Evolutionary conservation across 35 echinoderm and acorn worm species (phyloP).

Genomic region (Amphiura filiformis): DNA sequence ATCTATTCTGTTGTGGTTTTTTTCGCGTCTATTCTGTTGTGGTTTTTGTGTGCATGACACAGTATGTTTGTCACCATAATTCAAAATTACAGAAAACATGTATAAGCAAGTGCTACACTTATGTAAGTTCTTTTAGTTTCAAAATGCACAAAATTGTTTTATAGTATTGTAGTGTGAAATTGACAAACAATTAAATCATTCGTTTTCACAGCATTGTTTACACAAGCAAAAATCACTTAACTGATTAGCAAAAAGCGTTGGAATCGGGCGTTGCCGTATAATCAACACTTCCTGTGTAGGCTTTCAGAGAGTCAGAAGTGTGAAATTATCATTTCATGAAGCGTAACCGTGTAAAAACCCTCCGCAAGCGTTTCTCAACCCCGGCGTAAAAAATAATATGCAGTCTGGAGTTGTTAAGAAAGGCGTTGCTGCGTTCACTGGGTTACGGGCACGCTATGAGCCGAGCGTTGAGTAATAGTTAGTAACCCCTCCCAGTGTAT

Average conservation of each 20-base stretch:
- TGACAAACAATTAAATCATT: too few species aligned
- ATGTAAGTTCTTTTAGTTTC: too few species aligned
- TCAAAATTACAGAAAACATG: too few species aligned
- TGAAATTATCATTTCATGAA: slow-evolving; percentile 3
- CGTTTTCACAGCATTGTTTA: not conserved
- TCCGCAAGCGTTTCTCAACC: not conserved
- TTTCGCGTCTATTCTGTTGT: too few species aligned
- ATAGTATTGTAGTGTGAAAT: too few species aligned
- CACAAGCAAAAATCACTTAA: not conserved
- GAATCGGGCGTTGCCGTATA: slow-evolving; percentile 1
- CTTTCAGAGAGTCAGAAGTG: not conserved
- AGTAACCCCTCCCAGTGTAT: not conserved
- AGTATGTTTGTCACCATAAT: too few species aligned
- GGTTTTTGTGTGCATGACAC: too few species aligned
- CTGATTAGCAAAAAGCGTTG: not conserved
- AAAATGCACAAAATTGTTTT: too few species aligned
- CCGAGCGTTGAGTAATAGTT: not conserved
- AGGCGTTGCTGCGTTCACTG: not conserved
- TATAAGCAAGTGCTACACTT: too few species aligned
- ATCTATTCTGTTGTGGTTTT: too few species aligned
- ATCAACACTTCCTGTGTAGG: not conserved
- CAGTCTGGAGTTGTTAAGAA: not conserved
- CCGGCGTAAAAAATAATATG: not conserved
- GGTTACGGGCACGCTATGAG: not conserved
- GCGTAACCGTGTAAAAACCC: not conserved